A percentile compares a stretch with the other conserved stretches of the same genome.
Conservation (phyloP, 2,797 vertebrate species). For the Melanotaenia boesemani region DNA sequence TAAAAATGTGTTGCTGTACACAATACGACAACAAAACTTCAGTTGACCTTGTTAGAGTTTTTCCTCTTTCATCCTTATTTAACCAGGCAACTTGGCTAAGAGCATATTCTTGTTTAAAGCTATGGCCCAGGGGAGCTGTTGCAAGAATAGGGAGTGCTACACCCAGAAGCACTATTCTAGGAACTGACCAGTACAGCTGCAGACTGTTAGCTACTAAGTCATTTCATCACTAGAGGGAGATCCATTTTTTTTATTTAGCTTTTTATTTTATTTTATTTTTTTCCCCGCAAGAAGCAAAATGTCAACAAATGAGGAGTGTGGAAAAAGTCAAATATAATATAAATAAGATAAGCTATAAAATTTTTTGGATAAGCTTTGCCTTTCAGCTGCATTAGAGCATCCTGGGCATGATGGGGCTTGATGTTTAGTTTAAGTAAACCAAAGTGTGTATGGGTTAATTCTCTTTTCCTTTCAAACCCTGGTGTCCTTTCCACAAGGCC, state of each 20-base stretch:
- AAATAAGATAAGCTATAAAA: too few species aligned
- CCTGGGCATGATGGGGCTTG: conserved; percentile 2
- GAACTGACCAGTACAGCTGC: conserved; percentile 23
- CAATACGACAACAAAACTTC: conserved; percentile 33
- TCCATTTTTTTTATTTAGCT: neutral
- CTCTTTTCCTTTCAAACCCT: neutral
- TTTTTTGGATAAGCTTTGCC: conserved; percentile 16
- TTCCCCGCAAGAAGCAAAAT: too few species aligned
- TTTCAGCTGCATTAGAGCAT: conserved; percentile 14
- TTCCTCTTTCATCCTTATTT: conserved; percentile 58
- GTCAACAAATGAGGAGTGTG: too few species aligned
- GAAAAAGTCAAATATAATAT: too few species aligned
- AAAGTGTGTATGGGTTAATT: neutral
- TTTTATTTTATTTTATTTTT: too few species aligned
- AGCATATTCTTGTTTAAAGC: conserved; percentile 75
- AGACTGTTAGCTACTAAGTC: conserved; percentile 18
- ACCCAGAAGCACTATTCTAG: conserved; percentile 47
- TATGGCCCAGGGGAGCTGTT: conserved; percentile 44
- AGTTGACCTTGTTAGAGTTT: conserved; percentile 41
- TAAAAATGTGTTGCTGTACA: conserved; percentile 14
- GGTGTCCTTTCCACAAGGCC: neutral
- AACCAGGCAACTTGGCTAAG: conserved; percentile 54
- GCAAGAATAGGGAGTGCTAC: conserved; percentile 37
- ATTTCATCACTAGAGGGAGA: conserved; percentile 14
- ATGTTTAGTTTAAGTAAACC: conserved; percentile 21